Base-by-base conservation (phyloP, 2,797 vertebrate species). In the Diceros bicornis region DNA sequence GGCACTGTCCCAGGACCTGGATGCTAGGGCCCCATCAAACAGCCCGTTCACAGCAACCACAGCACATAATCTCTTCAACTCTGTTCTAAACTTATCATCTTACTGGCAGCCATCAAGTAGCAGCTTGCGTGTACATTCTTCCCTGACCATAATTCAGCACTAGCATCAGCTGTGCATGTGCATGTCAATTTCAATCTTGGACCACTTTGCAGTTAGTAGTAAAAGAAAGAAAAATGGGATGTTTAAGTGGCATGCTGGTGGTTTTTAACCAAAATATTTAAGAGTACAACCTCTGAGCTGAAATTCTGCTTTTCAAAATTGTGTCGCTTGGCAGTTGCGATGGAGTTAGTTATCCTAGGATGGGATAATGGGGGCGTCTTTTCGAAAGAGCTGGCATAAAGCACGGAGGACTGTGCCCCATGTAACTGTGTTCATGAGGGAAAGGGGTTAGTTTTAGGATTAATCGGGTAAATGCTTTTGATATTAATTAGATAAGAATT, bases 301-400 rank as follows among this genome's bases (percentile, higher is more conserved):
- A 89, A 93, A 84, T 50, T 89, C 86, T 75, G 81, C 79, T 91
- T 81, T 89, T 90, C 72, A 69, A 90, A 84, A 72, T 77, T 77
- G 61, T 88, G 69, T 55, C 83, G 71, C 55, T 84, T 91, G 89
- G 79, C 87, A 72, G 75, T 78, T 81, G 57, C 12, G 23, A 55
- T 6, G 23, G 37, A 59, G 41, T 84, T 78, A 17, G 14, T 37
- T 25, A 89, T 44, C 10, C 34, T 14, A 17, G 50, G 21, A 72
- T 74, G 44, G 78, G n/a, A 75, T 96, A 87, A 68, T 1, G n/a
- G 16, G 55, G 69, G 37, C 27, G 93, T 91, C 34, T 32, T 29
- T 83, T 77, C 88, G 85, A 77, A 95, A 92, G n/a, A 57, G 55
- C 61, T 89, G n/a, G 69, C 81, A 66, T 21, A 84, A 71, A 44